Evolutionary conservation across 2,888 invertebrate genomes (phyloP).

Genomic region (Tinea semifulvella): DNA sequence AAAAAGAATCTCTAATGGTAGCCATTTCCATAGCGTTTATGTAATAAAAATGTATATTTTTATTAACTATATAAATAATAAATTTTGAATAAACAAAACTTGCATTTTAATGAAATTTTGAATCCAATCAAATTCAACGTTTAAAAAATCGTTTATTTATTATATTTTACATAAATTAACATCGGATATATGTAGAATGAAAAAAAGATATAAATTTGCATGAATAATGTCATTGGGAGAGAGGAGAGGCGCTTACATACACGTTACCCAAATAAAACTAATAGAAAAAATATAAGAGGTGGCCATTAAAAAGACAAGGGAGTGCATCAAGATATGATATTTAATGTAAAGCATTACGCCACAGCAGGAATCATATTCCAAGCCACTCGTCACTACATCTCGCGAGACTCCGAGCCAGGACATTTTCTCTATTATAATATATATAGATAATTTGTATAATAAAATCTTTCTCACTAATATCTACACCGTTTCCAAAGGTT

Average conservation of each 20-base stretch:
- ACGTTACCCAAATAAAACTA: conserved; percentile 63
- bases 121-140: conserved; percentile 9
- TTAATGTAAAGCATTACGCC: conserved; percentile 60
- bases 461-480: conserved; percentile 63
- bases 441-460: conserved; percentile 19
- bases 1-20: background rate
- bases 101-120: background rate
- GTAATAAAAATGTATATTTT: conserved; percentile 1
- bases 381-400: conserved; percentile 48
- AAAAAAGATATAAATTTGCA: background rate
- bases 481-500: conserved; percentile 63
- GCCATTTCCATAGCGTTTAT: background rate
- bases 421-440: conserved; percentile 28
- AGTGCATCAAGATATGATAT: conserved; percentile 82
- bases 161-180: conserved; percentile 13
- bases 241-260: conserved; percentile 31
- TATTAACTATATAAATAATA: conserved; percentile 3
- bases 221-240: background rate
- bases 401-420: conserved; percentile 31
- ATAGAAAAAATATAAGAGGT: conserved; percentile 53
- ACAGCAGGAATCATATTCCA: conserved; percentile 59
- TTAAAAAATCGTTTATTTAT: conserved; percentile 7
- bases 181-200: conserved; percentile 11
- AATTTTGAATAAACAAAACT: background rate
- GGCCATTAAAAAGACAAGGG: conserved; percentile 65